Evolutionary conservation across 2,888 invertebrate species (phyloP), one percentile per base, ranked within the genome.

Genomic region (Cryptocheilus praepositus): DNA sequence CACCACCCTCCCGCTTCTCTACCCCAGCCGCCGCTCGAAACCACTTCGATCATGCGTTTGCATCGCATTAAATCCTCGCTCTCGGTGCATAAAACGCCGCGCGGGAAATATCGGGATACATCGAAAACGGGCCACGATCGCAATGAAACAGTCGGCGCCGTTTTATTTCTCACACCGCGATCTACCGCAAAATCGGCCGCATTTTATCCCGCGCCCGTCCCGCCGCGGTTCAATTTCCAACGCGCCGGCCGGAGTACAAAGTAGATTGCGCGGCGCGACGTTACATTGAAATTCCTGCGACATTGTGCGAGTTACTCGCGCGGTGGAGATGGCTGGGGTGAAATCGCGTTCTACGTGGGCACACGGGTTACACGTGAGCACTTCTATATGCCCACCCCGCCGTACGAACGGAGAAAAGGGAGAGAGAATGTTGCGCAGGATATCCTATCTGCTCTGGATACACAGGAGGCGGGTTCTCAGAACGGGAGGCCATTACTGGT

Each of bases 401-500:
- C 13, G 22, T 52, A 64, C 58, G 59, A 57, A 49, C 60, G 68
- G 65, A 64, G 64, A 62, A 7, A 45, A 61, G 58, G 63, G 36
- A 36, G 61, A 54, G 61, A 69, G 70, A 65, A 54, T 61, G 67
- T 64, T 55, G 70, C 64, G 36, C 3, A 15, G 72, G 72, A 81
- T 82, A 84, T 81, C 76, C 74, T 84, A 82, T 84, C 78, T 78
- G 79, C 77, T 80, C 79, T 80, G 79, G 77, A 82, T 81, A 80
- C 77, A 79, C 67, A 77, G 77, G 81, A 21, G 80, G 77, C 69
- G 79, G 80, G 74, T 88, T 88, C 87, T 81, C 71, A 84, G 88
- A 88, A 88, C 82, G 80, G 80, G 81, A 86, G 87, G 74, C 86
- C 87, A 87, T 87, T 88, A 87, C 87, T 79, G 81, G 83, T 83